Evolutionary conservation across 2,888 invertebrate species (phyloP).

Genomic region (Xanthia icteritia): DNA sequence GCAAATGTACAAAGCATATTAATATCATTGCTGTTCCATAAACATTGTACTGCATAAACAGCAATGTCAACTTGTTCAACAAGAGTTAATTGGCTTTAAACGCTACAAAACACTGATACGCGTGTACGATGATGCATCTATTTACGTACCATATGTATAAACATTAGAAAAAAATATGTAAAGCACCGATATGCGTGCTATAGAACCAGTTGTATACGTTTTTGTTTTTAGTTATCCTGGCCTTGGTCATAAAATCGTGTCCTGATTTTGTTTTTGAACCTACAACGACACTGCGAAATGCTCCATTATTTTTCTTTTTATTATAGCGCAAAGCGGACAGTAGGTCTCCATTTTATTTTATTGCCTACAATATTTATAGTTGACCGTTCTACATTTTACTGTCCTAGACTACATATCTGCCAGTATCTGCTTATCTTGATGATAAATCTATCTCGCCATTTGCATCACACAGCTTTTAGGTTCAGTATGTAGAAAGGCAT

Average conservation of each 20-base stretch:
- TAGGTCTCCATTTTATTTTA: background rate
- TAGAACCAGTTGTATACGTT: background rate
- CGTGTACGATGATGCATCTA: constrained; percentile 30
- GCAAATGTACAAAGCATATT: constrained; percentile 12
- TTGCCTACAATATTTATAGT: background rate
- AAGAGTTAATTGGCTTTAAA: constrained; percentile 63
- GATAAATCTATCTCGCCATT: constrained; percentile 26
- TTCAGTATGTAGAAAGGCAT: constrained; percentile 7
- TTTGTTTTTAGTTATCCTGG: background rate
- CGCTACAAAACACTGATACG: constrained; percentile 52
- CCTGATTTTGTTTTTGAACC: background rate
- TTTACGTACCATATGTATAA: constrained; percentile 12
- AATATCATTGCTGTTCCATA: constrained; percentile 26
- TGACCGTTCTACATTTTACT: background rate
- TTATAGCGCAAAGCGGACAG: background rate
- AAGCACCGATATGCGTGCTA: constrained; percentile 16
- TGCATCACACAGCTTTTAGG: constrained; percentile 24
- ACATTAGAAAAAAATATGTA: constrained; percentile 16
- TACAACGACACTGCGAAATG: background rate
- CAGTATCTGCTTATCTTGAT: constrained; percentile 30
- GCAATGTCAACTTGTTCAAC: constrained; percentile 62
- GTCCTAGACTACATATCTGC: constrained; percentile 12
- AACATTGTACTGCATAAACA: constrained; percentile 34
- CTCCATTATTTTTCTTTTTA: background rate
- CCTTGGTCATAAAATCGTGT: background rate